Evolutionary conservation across 2,797 vertebrate species (phyloP).

Genomic region (Kryptopterus vitreolus): DNA sequence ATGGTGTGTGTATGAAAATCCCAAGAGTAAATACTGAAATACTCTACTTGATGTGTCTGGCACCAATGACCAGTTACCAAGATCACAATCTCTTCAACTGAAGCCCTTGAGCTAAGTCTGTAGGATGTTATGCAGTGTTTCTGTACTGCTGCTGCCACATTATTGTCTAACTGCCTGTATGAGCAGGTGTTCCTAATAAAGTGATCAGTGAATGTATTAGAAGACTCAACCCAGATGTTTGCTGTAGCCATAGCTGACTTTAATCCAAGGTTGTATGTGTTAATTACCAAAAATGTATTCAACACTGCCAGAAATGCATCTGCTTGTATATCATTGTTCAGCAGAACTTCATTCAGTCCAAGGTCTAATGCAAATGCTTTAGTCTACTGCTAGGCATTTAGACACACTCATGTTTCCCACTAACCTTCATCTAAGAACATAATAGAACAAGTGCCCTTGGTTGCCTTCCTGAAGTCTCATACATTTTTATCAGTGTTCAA

Average conservation of each 20-base stretch:
- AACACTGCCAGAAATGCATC: constrained; percentile 18
- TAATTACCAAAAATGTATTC: constrained; percentile 1
- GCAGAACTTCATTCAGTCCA: constrained; percentile 6
- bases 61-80: not conserved
- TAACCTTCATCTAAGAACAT: constrained; percentile 23
- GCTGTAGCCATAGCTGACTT: constrained; percentile 11
- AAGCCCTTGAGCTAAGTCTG: not conserved
- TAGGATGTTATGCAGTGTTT: not conserved
- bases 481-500: constrained; percentile 70
- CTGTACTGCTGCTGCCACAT: not conserved
- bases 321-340: constrained; percentile 11
- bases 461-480: constrained; percentile 42
- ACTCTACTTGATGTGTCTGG: not conserved
- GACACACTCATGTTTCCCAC: not conserved
- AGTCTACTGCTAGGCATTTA: constrained; percentile 27
- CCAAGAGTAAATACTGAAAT: not conserved
- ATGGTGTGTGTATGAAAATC: not conserved
- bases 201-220: not conserved
- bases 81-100: not conserved
- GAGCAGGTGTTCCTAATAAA: not conserved
- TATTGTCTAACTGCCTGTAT: not conserved
- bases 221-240: not conserved
- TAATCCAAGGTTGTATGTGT: not conserved
- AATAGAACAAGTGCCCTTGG: constrained; percentile 13
- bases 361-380: constrained; percentile 19